A percentile compares a stretch with the other conserved stretches of the same genome.
These are phyloP conservation scores for Amphiura filiformis DNA, from an alignment of 35 echinoderm and acorn worm genomes.

Conservation along the genomic window DNA sequence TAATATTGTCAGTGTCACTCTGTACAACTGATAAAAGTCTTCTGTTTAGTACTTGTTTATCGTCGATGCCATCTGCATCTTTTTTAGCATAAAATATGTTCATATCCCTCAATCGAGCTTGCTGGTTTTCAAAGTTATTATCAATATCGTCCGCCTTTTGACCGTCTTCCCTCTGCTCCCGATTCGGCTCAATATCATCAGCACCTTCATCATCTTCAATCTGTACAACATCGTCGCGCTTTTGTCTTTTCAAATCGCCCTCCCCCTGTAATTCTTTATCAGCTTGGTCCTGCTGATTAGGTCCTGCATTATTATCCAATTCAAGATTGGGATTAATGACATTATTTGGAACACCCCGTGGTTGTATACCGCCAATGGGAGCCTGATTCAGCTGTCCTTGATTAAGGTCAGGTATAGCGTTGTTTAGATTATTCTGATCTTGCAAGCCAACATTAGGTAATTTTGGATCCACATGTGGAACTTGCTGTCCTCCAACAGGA, in stretches of 20 bases:
- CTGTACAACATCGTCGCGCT: background rate
- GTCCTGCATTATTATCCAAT: background rate
- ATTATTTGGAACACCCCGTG: background rate
- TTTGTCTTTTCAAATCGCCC: background rate
- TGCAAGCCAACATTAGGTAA: no score
- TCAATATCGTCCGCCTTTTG: background rate
- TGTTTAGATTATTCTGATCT: no score
- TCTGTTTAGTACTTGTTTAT: background rate
- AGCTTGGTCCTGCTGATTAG: background rate
- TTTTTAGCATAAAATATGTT: background rate
- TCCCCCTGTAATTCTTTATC: background rate
- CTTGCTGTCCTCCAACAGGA: no score
- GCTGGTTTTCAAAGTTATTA: background rate
- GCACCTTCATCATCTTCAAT: background rate
- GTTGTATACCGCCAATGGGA: no score
- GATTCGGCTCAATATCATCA: background rate
- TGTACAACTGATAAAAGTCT: background rate
- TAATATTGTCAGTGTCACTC: background rate
- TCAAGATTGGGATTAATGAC: background rate
- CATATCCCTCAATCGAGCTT: background rate
- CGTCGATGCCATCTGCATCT: slow-evolving; percentile 17
- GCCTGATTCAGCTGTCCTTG: no score
- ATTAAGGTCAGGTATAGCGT: no score
- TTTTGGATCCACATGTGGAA: no score
- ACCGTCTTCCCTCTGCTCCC: background rate